Conservation (phyloP, 2,797 vertebrate species). For the Pteropus rufus region DNA sequence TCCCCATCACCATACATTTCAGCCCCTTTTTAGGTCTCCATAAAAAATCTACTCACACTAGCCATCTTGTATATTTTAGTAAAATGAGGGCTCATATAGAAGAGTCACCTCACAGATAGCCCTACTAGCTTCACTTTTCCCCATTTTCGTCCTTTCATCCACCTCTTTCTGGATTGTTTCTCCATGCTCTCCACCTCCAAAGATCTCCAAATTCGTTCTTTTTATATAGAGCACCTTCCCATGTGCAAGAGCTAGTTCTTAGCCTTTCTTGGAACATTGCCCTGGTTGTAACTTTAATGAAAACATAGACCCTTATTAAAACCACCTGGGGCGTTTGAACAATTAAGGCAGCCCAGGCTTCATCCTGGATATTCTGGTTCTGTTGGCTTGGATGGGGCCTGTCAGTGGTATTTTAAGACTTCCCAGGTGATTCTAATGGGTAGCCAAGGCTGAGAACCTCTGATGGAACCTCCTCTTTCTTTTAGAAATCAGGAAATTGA, state of each 20-base stretch:
- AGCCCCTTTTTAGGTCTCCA: neutral
- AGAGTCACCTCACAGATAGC: neutral
- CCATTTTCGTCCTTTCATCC: neutral
- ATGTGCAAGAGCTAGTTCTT: neutral
- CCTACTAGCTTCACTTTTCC: neutral
- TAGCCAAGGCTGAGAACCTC: neutral
- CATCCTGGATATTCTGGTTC: neutral
- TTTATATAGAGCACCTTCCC: neutral
- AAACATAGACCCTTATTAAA: neutral
- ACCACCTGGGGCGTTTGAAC: neutral
- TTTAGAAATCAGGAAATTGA: neutral
- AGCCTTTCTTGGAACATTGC: neutral
- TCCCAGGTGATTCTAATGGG: neutral
- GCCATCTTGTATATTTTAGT: neutral
- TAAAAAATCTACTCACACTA: neutral
- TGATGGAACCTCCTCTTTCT: neutral
- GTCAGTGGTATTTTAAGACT: neutral
- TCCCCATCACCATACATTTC: neutral
- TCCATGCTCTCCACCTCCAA: neutral
- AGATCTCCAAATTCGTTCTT: neutral
- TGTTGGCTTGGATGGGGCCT: neutral
- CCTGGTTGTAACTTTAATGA: neutral
- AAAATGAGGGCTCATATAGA: neutral
- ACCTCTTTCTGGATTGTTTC: neutral
- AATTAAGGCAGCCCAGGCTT: neutral